These are phyloP conservation scores for Alectura lathami DNA, from an alignment of 2,113 vertebrate genomes.

Conservation along the genomic window DNA sequence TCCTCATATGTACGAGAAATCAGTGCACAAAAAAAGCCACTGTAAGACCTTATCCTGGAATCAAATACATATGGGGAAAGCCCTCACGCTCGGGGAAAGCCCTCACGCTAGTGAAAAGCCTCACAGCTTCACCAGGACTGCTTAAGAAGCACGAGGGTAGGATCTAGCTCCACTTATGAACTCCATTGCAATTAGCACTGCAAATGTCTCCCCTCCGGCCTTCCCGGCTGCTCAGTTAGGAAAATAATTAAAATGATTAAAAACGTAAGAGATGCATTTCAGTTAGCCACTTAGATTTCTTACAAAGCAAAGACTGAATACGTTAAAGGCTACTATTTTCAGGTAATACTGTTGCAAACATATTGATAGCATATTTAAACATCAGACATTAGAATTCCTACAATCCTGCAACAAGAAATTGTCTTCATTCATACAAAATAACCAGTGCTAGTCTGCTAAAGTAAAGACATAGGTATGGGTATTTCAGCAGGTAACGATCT, in stretches of 20 bases:
- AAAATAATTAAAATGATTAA: not conserved
- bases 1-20: not conserved
- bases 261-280: not conserved
- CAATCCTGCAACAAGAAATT: not conserved
- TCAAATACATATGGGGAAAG: slow-evolving; percentile 17
- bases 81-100: slow-evolving; percentile 20
- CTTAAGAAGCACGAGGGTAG: slow-evolving; percentile 2
- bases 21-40: not conserved
- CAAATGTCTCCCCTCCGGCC: not conserved
- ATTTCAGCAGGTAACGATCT: slow-evolving; percentile 7
- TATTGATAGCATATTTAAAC: not conserved
- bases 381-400: not conserved
- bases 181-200: not conserved
- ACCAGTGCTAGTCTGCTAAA: not conserved
- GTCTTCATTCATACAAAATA: not conserved
- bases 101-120: slow-evolving; percentile 19
- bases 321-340: not conserved
- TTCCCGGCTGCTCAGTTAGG: not conserved
- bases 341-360: not conserved
- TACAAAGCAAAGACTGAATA: not conserved
- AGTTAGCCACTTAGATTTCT: not conserved
- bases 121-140: slow-evolving; percentile 40
- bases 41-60: slow-evolving; percentile 7
- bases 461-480: not conserved
- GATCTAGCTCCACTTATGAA: slow-evolving; percentile 30